phyloP scores from a whole-genome alignment of 2,888 invertebrate species.

The Drosophila paranaensis region DNA sequence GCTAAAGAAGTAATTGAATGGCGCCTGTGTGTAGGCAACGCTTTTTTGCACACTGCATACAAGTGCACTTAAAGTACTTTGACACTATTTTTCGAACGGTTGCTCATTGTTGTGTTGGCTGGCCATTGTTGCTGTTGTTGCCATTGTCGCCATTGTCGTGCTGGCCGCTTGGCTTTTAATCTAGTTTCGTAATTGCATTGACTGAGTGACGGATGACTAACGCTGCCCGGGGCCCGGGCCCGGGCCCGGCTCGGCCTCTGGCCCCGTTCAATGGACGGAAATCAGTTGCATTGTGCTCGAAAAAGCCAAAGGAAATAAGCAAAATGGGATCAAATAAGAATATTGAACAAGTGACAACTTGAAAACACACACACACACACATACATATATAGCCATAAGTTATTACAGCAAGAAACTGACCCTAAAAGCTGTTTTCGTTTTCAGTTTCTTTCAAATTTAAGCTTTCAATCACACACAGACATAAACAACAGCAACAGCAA shows the following conservation, averaged over 20 bases:
- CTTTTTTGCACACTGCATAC: conserved; percentile 53
- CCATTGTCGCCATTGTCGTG: conserved; percentile 47
- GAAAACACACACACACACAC: conserved; percentile 5
- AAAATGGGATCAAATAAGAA: conserved; percentile 57
- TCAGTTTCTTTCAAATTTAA: not conserved
- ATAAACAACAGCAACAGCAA: conserved; percentile 30
- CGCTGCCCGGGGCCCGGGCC: too few species aligned
- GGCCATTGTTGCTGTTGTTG: conserved; percentile 36
- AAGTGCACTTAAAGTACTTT: conserved; percentile 74
- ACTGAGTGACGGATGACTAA: conserved; percentile 67
- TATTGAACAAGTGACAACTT: conserved; percentile 29
- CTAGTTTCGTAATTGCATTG: conserved; percentile 79
- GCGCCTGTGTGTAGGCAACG: conserved; percentile 69
- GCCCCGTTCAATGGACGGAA: conserved; percentile 48
- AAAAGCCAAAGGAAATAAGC: conserved; percentile 61
- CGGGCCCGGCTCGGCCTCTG: not conserved
- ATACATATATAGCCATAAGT: not conserved
- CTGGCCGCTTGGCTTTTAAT: conserved; percentile 71
- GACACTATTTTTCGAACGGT: conserved; percentile 69
- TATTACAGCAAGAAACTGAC: conserved; percentile 10
- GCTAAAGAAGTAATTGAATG: conserved; percentile 44
- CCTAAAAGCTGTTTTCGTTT: not conserved
- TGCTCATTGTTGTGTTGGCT: conserved; percentile 44
- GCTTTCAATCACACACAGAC: conserved; percentile 14
- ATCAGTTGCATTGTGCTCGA: conserved; percentile 62